Base-by-base conservation (phyloP, 1,140 invertebrate species). In the Monomorium pharaonis region DNA sequence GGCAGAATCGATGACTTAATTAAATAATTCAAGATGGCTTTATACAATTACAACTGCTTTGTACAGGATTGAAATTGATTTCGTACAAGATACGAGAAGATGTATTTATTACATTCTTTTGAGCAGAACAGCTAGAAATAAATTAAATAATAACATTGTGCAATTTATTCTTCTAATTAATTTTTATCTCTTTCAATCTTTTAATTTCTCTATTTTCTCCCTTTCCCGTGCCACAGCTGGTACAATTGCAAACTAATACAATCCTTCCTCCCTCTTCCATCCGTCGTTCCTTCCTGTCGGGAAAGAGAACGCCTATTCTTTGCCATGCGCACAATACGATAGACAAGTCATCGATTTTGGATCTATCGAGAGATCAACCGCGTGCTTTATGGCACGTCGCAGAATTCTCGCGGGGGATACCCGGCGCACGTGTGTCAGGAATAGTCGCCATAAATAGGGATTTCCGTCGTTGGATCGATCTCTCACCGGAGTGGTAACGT, bases 391-490 rank as follows among this genome's bases (percentile, higher is more conserved):
- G 62, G 84, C 69, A 81, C 54, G 58, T 74, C 24, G 7, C 33
- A 30, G 56, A 12, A 81, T 72, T 72, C 51, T 72, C 65, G 54
- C 63, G 78, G 10, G 47, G 69, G 69, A 88, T 88, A 88, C 86
- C 87, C 87, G 83, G 54, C 37, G 56, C 75, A 84, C 77, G 86
- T 87, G 86, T 83, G 77, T 85, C 87, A 84, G 90, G 33, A 90
- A 90, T 88, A 87, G 84, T 88, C 67, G 74, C 90, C 88, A 88
- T 92, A 92, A 92, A 92, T 92, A 92, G 91, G 86, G 91, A 91
- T 92, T 90, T 76, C 62, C 80, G 14, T 69, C 72, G n/a, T 60
- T 81, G 24, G 78, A 54, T 77, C 74, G 44, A 88, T 80, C 81
- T 88, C 74, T 65, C 49, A 12, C 10, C 63, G 85, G 42, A 87